These are phyloP conservation scores for Polydrusus tereticollis DNA, from an alignment of 2,888 invertebrate genomes.

Conservation along the genomic window DNA sequence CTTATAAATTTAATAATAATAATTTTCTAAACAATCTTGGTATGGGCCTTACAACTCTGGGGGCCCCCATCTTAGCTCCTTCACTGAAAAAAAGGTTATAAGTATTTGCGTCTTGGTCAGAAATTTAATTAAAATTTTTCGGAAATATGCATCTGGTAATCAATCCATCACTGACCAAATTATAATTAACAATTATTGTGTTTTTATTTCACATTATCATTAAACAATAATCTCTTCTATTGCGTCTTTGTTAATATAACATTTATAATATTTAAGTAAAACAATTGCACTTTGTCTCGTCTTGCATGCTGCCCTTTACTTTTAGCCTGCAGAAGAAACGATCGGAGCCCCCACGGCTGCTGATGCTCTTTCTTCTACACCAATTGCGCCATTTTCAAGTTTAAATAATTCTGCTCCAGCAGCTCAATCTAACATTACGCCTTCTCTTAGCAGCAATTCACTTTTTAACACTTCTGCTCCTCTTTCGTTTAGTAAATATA, in stretches of 20 bases:
- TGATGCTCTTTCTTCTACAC: constrained; percentile 41
- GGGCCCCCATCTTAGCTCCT: no score
- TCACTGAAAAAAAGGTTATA: no score
- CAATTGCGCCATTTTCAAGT: constrained; percentile 53
- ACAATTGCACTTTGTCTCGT: constrained; percentile 49
- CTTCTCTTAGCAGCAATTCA: constrained; percentile 47
- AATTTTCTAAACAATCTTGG: no score
- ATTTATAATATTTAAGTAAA: neutral
- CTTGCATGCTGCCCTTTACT: constrained; percentile 52
- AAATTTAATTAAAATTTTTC: no score
- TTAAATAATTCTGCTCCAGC: constrained; percentile 55
- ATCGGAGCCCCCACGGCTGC: constrained; percentile 49
- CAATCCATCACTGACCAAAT: no score
- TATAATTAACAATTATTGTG: neutral
- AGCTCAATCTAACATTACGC: constrained; percentile 52
- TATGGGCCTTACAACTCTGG: no score
- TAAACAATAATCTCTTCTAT: constrained; percentile 14
- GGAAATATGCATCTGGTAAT: no score
- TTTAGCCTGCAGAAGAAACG: constrained; percentile 55
- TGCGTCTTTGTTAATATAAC: constrained; percentile 16
- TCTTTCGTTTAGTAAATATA: constrained; percentile 60
- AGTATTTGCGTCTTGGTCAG: no score
- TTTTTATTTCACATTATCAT: neutral
- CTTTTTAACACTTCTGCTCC: constrained; percentile 59
- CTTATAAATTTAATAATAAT: no score